Percentiles rank a stretch among this genome's conserved stretches.
Conservation (phyloP, 1,140 invertebrate species). For the Eurosta solidaginis region DNA sequence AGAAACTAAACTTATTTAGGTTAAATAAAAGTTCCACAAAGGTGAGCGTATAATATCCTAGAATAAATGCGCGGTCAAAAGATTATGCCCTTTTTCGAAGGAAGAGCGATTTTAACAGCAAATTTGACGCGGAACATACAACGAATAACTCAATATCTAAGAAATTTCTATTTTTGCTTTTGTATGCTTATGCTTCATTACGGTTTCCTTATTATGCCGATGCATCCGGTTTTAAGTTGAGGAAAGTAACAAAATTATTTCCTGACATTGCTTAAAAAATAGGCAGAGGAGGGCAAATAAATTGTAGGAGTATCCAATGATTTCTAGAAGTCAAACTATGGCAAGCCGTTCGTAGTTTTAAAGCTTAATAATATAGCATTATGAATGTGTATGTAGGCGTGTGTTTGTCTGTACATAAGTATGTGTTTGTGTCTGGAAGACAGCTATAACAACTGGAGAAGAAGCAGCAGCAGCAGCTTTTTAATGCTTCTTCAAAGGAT, state of each 20-base stretch:
- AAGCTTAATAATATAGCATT: no score
- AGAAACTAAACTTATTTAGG: neutral
- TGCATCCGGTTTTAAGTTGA: neutral
- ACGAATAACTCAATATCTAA: slow-evolving; percentile 4
- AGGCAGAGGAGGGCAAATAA: neutral
- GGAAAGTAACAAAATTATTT: slow-evolving; percentile 12
- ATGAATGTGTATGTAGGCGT: no score
- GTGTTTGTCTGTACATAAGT: no score
- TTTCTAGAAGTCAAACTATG: no score
- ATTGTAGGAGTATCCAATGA: no score
- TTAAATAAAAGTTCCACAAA: neutral
- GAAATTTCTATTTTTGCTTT: neutral
- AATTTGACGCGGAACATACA: neutral
- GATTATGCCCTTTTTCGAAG: neutral
- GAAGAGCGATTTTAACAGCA: neutral
- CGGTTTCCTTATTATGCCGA: neutral
- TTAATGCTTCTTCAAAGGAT: no score
- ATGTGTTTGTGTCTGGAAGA: no score
- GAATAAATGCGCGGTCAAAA: neutral
- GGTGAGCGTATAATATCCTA: neutral
- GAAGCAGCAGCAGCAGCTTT: no score
- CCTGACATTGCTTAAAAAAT: neutral
- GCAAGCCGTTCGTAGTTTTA: no score
- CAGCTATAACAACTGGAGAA: no score
- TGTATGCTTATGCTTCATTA: neutral